Base-by-base conservation (phyloP, 2,113 vertebrate species). In the Harpagus bidentatus region DNA sequence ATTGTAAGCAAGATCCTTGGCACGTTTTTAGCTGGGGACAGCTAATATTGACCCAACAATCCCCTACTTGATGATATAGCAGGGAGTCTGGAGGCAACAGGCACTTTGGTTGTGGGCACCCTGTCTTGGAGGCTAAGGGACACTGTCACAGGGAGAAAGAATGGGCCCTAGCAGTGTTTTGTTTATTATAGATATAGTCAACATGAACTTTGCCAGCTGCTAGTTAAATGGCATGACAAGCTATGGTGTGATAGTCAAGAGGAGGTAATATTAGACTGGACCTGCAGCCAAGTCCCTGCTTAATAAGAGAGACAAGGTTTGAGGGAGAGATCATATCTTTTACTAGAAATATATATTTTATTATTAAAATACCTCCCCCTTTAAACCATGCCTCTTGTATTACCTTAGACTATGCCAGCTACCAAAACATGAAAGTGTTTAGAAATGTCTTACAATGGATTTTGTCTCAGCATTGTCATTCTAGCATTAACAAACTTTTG, bases 281-380 rank as follows among this genome's bases (percentile, higher is more conserved):
- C 56, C 28, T 65, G 55, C 52, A 81, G 42, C 52, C 26, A 59
- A 74, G 65, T 66, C 47, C 31, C 34, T 86, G 65, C 25, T 80
- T 56, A 58, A 12, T 61, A 67, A 52, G 17, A 84, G 58, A 93
- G 82, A 13, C 84, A 85, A 92, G 90, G 82, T 77, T 96, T 95
- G 52, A 77, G 78, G 82, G 40, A 93, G 88, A 96, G 84, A 77
- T 53, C 7, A 0, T 96, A 84, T 96, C 26, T 96, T 96, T 94
- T 91, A 56, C 84, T 94, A 91, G 23, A 96, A 96, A 96, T 80
- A 93, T 78, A 94, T 90, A 96, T 97, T 95, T 97, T 96, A 79
- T 87, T 95, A 96, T 90, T 76, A 69, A 94, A 97, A 94, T 52
- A 82, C 47, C 77, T 96, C 62, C 34, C 77, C 69, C 82, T 91